These are phyloP conservation scores for Drosophila ogumai DNA, from an alignment of 1,140 invertebrate species.

Conservation along the genomic window DNA sequence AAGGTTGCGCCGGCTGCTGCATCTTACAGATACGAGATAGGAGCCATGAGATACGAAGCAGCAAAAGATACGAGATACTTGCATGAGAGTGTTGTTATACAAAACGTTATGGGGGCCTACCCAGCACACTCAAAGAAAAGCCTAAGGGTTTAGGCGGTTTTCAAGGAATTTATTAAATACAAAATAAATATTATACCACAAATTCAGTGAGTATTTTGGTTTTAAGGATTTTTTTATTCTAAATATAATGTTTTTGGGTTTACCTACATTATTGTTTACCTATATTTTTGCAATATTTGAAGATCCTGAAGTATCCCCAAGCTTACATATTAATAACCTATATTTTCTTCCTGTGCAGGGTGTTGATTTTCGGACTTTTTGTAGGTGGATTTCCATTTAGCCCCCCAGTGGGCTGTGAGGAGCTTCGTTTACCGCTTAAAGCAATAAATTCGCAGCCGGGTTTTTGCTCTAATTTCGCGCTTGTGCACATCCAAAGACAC, in stretches of 20 bases:
- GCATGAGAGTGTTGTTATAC: conserved; percentile 51
- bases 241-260: not conserved
- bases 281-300: no score
- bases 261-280: no score
- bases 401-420: conserved; percentile 22
- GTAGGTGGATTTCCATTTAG: conserved; percentile 7
- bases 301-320: not conserved
- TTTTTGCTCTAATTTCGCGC: conserved; percentile 63
- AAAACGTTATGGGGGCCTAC: conserved; percentile 25
- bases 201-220: not conserved
- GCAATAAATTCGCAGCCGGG: conserved; percentile 41
- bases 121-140: not conserved
- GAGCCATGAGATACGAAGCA: conserved; percentile 3
- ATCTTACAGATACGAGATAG: conserved; percentile 40
- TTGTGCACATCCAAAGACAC: conserved; percentile 58
- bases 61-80: conserved; percentile 20
- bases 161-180: not conserved
- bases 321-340: accelerated
- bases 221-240: not conserved
- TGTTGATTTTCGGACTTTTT: conserved; percentile 17
- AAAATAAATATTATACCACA: not conserved
- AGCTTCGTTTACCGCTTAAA: conserved; percentile 40
- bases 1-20: conserved; percentile 60
- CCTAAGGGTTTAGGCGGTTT: no score
- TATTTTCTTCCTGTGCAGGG: conserved; percentile 4